Evolutionary conservation across 2,113 vertebrate species (phyloP).

Genomic region (Brachypteracias leptosomus): DNA sequence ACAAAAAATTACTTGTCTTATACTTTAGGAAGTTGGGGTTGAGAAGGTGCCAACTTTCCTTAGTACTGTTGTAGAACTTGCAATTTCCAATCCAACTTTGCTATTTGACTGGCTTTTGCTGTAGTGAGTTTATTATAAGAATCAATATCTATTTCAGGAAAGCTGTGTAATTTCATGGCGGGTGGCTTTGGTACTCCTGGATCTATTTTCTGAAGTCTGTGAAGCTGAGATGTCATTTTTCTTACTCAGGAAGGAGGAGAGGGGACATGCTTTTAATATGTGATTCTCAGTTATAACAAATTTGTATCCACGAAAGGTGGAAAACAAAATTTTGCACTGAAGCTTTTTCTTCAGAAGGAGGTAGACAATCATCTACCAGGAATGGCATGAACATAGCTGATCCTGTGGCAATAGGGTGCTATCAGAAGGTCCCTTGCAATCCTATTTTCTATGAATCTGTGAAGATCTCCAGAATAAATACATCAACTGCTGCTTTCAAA

Average conservation of each 20-base stretch:
- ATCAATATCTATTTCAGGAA: neutral
- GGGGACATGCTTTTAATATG: neutral
- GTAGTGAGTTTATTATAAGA: neutral
- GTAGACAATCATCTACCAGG: neutral
- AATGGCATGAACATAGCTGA: neutral
- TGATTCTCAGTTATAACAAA: neutral
- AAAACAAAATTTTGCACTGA: neutral
- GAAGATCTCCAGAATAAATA: neutral
- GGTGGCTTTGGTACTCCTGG: neutral
- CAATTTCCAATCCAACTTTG: neutral
- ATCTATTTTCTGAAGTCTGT: neutral
- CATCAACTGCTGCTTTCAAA: neutral
- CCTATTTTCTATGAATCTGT: neutral
- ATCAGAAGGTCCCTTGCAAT: neutral
- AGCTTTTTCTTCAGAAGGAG: neutral
- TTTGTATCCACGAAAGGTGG: neutral
- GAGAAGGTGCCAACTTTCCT: neutral
- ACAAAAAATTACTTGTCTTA: neutral
- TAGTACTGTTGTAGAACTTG: neutral
- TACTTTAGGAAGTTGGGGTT: accelerated
- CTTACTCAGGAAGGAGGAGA: neutral
- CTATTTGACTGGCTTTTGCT: neutral
- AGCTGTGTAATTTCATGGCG: neutral
- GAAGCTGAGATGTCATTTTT: neutral
- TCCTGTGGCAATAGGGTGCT: neutral